Evolutionary conservation across 2,113 vertebrate genomes (phyloP), one percentile per base, ranked within the genome.

Genomic region (Anguilla rostrata): DNA sequence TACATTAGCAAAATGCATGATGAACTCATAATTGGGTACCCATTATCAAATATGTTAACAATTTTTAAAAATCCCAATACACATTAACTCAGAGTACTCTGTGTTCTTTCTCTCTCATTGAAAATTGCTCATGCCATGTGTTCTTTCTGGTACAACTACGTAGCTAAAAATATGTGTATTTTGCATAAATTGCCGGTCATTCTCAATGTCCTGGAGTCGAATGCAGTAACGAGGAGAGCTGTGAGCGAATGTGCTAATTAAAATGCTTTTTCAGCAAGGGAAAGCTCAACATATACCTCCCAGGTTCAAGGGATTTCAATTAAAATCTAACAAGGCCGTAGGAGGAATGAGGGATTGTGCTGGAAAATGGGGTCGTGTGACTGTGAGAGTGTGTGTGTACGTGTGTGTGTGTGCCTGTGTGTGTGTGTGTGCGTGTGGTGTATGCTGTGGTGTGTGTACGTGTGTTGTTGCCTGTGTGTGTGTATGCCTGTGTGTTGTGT

Each of bases 221-320:
- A 86, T 43, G 66, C 82, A 56, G 75, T 88, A 88, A 82, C 29
- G 8, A 39, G 88, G 56, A 86, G 71, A 39, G 26, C 29, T n/a
- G 78, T 39, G 60, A 84, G 71, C 90, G 39, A 78, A 83, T 66
- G 39, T 84, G 63, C 85, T 93, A 91, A 93, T 93, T 91, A 91
- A 91, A 91, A 85, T 41, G 79, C 86, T 56, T 89, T 83, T 34
- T 53, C 66, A 46, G 81, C 39, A 81, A 85, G 46, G 83, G 39
- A 71, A 46, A 29, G n/a, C 80, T 79, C 84, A 66, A 18, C 1
- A 39, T 85, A 83, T 86, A 80, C 56, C 75, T 66, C 82, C n/a
- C n/a, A 34, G 78, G 84, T 41, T 87, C 78, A 81, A 83, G 56
- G 85, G 79, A 78, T 53, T 49, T 40, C 0, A 87, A 18, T 86